Base-by-base conservation (phyloP, 1,140 invertebrate species). In the Drosophila pandora region DNA sequence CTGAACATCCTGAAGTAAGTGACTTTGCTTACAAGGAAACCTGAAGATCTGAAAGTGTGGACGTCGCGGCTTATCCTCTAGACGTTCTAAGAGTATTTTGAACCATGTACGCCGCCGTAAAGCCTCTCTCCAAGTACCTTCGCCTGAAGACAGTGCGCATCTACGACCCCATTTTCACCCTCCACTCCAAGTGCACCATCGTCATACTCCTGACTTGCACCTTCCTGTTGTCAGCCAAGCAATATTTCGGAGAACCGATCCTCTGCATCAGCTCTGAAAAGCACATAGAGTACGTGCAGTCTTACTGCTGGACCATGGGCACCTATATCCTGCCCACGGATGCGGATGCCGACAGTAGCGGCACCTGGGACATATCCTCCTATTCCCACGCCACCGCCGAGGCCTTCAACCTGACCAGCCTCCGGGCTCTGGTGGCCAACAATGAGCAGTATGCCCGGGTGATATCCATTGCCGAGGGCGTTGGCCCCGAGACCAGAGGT, bases 251-350 rank as follows among this genome's bases (percentile, higher is more conserved):
- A 0, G 94, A 95, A 74, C 95, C 95, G 0, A 95, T 95, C 10
- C 92, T 94, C 54, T 95, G 95, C 77, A 93, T 95, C 72, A 91
- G 91, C 34, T 92, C 92, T 12, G 92, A 93, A 23, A 78, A 82
- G 55, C 84, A 93, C 22, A 93, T 92, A 70, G 93, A 95, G 59
- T 93, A 95, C 17, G 93, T 96, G 54, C 94, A 96, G 76, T 94
- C 94, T 32, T 96, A 94, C 78, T 96, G 96, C 91, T 96, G 95
- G 95, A 95, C 96, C 55, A 94, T 95, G 83, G 95, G 95, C 54
- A 96, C 95, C 3, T 96, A 95, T 75, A 95, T 95, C 2, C 47
- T 88, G 43, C 72, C 83, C 0, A 9, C 22, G 6, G 67, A 78
- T 22, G 37, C 32, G 9, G 41, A 63, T 1, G 52, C 25, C 21